Evolutionary conservation across 2,113 vertebrate species (phyloP), one percentile per base, ranked within the genome.

Genomic region (Gobius niger): DNA sequence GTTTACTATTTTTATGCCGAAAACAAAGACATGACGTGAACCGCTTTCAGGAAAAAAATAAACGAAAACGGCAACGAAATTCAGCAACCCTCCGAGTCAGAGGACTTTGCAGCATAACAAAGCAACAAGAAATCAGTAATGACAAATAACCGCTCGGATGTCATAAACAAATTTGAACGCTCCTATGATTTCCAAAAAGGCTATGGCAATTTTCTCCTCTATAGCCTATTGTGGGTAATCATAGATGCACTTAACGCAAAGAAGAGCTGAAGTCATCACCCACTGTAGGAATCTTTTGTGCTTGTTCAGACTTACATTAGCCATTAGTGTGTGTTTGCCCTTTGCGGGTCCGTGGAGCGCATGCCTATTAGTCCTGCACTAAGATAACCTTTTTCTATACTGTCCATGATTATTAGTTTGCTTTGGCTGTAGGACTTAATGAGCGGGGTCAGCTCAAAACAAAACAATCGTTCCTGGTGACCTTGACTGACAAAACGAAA

Each of bases 161-260:
- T 34, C 24, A 34, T 34, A 34, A 34, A 34, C 24, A 34, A 34
- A 34, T 34, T 34, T 34, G 24, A 34, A 34, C 24, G 5, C 24
- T 34, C 24, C 24, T 34, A 34, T 34, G 24, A 34, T 34, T 34
- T 34, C 24, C 24, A 34, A 34, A 34, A 34, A 4, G 24, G 24
- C 24, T 34, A 34, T 34, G 5, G 24, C 24, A 34, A 34, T 34
- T 34, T 34, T 34, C 51, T 3, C 24, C 8, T 19, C 24, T 34
- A 34, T 34, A 34, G 24, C 24, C 24, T 49, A 40, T 69, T 57
- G 76, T 81, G 85, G 88, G 87, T 59, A 82, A 85, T 67, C 84
- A 80, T 73, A 73, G 86, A 85, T 84, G 67, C 89, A 85, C 77
- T 56, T 49, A 50, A 63, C 50, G 41, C 52, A 24, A 82, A 85